Percentiles rank a stretch among this genome's conserved stretches.
phyloP scores from a whole-genome alignment of 1,140 invertebrate species.

The Lamellibrachia luymesi region DNA sequence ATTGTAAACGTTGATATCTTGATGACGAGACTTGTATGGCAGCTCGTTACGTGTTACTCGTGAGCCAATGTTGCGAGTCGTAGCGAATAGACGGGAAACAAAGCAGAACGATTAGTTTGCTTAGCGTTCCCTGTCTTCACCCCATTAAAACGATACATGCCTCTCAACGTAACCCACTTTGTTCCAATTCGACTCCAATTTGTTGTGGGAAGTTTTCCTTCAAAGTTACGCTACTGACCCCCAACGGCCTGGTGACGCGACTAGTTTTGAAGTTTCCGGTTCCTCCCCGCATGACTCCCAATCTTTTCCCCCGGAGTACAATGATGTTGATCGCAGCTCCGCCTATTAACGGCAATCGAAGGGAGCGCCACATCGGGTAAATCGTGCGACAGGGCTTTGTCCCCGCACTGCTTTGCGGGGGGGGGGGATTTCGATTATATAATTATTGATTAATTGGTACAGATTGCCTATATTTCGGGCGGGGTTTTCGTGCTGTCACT shows the following conservation, averaged over 20 bases:
- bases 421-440: background rate
- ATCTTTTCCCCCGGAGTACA: background rate
- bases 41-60: background rate
- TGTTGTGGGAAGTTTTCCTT: background rate
- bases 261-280: background rate
- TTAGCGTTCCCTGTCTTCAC: background rate
- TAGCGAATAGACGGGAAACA: background rate
- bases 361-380: background rate
- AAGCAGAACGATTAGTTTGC: background rate
- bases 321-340: background rate
- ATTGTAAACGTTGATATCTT: background rate
- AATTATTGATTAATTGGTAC: background rate
- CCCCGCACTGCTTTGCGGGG: background rate
- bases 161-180: background rate
- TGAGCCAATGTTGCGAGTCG: background rate
- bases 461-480: background rate
- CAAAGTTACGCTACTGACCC: background rate
- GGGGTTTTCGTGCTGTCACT: background rate
- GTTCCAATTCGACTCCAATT: slow-evolving; percentile 4
- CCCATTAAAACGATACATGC: background rate
- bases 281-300: background rate
- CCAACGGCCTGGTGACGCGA: background rate
- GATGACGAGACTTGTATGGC: background rate
- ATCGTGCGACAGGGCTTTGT: background rate
- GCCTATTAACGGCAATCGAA: background rate